These are phyloP conservation scores for Chauna torquata DNA, from an alignment of 2,113 vertebrate genomes.

Conservation along the genomic window DNA sequence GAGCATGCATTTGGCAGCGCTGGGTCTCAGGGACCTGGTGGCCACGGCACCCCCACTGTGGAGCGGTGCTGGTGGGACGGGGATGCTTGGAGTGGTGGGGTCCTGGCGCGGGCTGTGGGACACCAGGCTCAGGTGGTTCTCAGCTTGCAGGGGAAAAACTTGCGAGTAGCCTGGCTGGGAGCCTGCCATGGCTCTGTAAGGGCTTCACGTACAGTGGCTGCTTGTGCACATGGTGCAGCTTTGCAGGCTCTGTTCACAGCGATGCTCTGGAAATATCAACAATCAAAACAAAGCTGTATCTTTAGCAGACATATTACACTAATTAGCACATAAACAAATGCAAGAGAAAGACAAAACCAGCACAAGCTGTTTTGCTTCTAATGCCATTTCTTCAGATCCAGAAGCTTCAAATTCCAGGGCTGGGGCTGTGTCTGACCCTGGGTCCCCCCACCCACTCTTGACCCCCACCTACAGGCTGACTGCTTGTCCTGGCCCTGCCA, in stretches of 20 bases:
- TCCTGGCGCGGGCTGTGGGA: not conserved
- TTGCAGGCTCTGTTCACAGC: not conserved
- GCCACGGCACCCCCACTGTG: too few species aligned
- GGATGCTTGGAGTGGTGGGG: too few species aligned
- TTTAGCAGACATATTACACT: not conserved
- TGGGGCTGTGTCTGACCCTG: not conserved
- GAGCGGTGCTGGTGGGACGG: too few species aligned
- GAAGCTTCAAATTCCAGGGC: not conserved
- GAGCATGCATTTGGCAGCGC: too few species aligned
- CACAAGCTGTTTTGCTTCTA: not conserved
- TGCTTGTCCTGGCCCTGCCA: not conserved
- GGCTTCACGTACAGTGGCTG: too few species aligned
- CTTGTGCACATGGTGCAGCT: not conserved
- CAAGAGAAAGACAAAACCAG: not conserved
- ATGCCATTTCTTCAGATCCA: not conserved
- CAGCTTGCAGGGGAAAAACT: fast-evolving
- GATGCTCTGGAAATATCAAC: not conserved
- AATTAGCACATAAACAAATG: slow-evolving; percentile 2
- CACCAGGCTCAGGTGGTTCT: not conserved
- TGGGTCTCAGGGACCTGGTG: too few species aligned
- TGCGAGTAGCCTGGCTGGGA: not conserved
- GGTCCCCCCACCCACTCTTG: not conserved
- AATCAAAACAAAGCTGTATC: slow-evolving; percentile 8
- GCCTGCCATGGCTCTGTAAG: too few species aligned
- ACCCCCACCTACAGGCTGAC: fast-evolving